Conservation (phyloP, 2,888 invertebrate genomes). For the Sminthurides aquaticus region DNA sequence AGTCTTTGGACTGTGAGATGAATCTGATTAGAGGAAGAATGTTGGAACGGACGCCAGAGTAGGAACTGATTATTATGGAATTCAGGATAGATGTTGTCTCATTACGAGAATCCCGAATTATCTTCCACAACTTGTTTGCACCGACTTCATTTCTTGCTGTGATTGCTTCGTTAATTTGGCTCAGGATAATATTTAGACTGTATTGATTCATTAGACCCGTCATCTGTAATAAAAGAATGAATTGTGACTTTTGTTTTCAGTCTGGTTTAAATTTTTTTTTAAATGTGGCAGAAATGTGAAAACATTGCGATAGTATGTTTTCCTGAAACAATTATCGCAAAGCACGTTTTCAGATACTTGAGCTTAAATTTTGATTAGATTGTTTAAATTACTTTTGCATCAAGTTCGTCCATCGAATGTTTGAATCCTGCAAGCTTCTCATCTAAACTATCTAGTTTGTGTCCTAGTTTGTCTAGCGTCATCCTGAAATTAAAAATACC, state of each 20-base stretch:
- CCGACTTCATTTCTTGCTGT: constrained; percentile 13
- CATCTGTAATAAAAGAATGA: constrained; percentile 6
- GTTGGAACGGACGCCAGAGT: constrained; percentile 10
- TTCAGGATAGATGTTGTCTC: constrained; percentile 6
- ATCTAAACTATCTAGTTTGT: constrained; percentile 12
- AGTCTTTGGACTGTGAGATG: constrained; percentile 17
- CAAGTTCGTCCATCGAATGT: constrained; percentile 10
- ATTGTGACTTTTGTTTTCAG: neutral
- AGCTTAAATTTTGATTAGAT: neutral
- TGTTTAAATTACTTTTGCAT: constrained; percentile 6
- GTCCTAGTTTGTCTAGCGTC: constrained; percentile 15
- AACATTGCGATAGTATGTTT: too few relatives aligned
- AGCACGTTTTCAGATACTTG: too few relatives aligned
- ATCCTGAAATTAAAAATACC: constrained; percentile 15
- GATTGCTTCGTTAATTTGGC: constrained; percentile 5
- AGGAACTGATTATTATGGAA: constrained; percentile 15
- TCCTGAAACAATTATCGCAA: too few relatives aligned
- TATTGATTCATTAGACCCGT: constrained; percentile 5
- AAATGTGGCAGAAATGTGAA: neutral
- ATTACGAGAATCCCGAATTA: constrained; percentile 8
- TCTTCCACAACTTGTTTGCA: constrained; percentile 20
- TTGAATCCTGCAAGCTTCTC: constrained; percentile 10
- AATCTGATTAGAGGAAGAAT: constrained; percentile 20
- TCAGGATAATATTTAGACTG: constrained; percentile 10
- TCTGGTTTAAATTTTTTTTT: neutral